Percentiles rank a stretch among this genome's conserved stretches.
Evolutionary conservation across 2,113 vertebrate species (phyloP).

Genomic region (Sapayoa aenigma): DNA sequence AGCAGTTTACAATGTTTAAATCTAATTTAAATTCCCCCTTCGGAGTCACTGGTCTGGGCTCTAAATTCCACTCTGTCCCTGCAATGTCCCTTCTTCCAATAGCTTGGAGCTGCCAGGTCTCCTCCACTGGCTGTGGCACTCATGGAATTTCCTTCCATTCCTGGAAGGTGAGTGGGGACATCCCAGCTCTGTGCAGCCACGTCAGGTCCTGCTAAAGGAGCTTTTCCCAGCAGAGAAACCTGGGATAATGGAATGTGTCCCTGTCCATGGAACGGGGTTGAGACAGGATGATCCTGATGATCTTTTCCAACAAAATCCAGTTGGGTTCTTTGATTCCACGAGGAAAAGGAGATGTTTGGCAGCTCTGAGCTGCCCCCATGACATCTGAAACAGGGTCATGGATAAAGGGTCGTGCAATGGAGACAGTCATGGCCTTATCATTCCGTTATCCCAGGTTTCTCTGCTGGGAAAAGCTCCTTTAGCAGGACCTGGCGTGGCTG

Average conservation of each 20-base stretch:
- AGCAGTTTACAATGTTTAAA: neutral
- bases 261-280: neutral
- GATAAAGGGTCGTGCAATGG: neutral
- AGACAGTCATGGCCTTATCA: neutral
- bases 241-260: neutral
- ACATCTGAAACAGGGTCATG: fast-evolving
- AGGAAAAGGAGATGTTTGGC: neutral
- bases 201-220: fast-evolving
- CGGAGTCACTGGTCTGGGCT: fast-evolving
- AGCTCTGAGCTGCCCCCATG: no score
- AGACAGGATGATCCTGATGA: neutral
- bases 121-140: no score
- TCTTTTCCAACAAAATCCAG: neutral
- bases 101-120: neutral
- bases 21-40: neutral
- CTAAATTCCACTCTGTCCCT: fast-evolving
- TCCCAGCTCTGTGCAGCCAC: neutral
- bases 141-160: no score
- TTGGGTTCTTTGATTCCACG: neutral
- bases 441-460: fast-evolving
- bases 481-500: fast-evolving
- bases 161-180: neutral
- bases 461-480: neutral
- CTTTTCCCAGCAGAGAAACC: neutral
- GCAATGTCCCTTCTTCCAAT: no score